Percentiles rank a stretch among this genome's conserved stretches.
These are phyloP conservation scores for Catocala fraxini DNA, from an alignment of 2,888 invertebrate genomes.

Conservation along the genomic window DNA sequence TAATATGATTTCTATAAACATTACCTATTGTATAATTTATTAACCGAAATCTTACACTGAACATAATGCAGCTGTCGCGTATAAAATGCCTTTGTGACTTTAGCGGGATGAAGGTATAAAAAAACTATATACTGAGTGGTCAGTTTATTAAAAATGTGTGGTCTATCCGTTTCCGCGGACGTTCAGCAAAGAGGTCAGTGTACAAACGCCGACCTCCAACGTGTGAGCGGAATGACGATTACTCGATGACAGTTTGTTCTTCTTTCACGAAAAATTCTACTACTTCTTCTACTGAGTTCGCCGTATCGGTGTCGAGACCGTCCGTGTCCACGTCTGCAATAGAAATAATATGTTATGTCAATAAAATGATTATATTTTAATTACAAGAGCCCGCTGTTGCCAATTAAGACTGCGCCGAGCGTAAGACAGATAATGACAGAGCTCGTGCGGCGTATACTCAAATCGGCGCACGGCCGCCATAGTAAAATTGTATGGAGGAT, in stretches of 20 bases:
- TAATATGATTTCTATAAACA: constrained; percentile 85
- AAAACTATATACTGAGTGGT: constrained; percentile 62
- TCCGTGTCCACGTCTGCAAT: constrained; percentile 96
- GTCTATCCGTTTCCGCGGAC: constrained; percentile 47
- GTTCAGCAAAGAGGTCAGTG: constrained; percentile 63
- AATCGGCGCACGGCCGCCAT: too few species aligned
- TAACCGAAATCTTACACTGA: constrained; percentile 76
- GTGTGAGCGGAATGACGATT: constrained; percentile 76
- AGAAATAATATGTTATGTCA: constrained; percentile 38
- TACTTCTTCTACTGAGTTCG: constrained; percentile 97
- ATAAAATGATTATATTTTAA: too few species aligned
- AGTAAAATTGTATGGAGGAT: too few species aligned
- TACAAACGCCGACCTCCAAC: constrained; percentile 67
- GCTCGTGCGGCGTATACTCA: too few species aligned
- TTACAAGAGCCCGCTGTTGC: too few species aligned
- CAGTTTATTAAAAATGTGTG: constrained; percentile 60
- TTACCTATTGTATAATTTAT: constrained; percentile 83
- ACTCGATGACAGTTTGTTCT: constrained; percentile 94
- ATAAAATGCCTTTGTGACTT: constrained; percentile 48
- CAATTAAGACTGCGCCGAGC: too few species aligned
- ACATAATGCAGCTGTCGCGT: constrained; percentile 65
- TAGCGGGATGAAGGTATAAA: constrained; percentile 69
- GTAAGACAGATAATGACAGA: too few species aligned
- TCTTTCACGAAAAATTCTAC: constrained; percentile 99
- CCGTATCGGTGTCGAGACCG: constrained; percentile 93